These are phyloP conservation scores for Sylvietta virens DNA, from an alignment of 2,113 vertebrate species.

Conservation along the genomic window DNA sequence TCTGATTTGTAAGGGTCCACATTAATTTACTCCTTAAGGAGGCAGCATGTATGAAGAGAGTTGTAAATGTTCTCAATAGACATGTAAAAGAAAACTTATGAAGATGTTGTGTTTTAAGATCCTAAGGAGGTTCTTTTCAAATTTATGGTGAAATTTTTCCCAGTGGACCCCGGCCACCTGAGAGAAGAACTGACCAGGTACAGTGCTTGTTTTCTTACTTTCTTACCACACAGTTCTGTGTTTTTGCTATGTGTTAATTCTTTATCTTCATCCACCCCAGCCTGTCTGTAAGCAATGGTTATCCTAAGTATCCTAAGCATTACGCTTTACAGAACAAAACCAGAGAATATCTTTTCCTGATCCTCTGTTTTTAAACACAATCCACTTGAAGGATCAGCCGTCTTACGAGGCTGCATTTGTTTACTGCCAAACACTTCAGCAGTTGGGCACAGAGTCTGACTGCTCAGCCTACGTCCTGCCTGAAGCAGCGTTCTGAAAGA, in stretches of 20 bases:
- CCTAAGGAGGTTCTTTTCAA: constrained; percentile 90
- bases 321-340: not conserved
- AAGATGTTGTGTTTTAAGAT: constrained; percentile 81
- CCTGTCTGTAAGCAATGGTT: not conserved
- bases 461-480: not conserved
- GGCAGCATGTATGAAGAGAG: not conserved
- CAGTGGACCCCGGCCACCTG: constrained; percentile 92
- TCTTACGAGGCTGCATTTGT: not conserved
- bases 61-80: constrained; percentile 61
- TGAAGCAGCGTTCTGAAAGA: not conserved
- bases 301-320: not conserved
- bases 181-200: constrained; percentile 93
- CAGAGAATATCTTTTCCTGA: not conserved
- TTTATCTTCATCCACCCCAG: not conserved
- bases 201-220: constrained; percentile 13
- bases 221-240: not conserved
- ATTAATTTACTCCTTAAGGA: not conserved
- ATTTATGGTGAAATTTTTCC: constrained; percentile 99
- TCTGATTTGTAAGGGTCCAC: not conserved
- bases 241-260: not conserved
- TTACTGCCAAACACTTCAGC: not conserved
- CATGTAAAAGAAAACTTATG: constrained; percentile 72
- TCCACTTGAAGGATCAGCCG: not conserved
- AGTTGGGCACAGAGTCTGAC: not conserved
- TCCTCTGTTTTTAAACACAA: not conserved